These are phyloP conservation scores for Pararge aegeria DNA, from an alignment of 1,140 invertebrate species.

Conservation along the genomic window DNA sequence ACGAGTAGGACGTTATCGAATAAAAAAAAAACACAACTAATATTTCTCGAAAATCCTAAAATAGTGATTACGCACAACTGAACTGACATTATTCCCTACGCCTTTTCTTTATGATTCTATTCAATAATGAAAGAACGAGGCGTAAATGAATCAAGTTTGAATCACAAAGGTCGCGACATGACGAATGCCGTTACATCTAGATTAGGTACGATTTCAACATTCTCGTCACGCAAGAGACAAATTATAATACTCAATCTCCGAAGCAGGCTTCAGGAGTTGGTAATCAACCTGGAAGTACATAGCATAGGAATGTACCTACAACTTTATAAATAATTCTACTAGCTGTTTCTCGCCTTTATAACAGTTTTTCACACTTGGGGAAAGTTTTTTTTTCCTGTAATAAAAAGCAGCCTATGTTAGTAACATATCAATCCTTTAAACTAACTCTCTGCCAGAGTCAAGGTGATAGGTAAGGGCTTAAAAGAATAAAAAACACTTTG, in stretches of 20 bases:
- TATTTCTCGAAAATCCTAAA: background rate
- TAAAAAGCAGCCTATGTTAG: no score
- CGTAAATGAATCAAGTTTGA: background rate
- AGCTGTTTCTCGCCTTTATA: no score
- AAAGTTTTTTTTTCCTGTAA: no score
- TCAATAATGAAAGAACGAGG: background rate
- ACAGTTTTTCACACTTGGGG: no score
- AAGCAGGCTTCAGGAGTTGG: background rate
- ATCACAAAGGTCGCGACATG: background rate
- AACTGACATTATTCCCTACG: background rate
- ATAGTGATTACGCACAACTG: background rate
- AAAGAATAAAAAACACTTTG: no score
- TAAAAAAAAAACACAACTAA: no score
- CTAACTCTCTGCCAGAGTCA: no score
- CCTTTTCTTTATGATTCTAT: background rate
- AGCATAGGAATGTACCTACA: background rate
- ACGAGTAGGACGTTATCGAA: no score
- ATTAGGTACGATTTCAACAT: background rate
- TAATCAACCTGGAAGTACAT: background rate
- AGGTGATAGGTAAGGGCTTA: no score
- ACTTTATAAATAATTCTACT: no score
- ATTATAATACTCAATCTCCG: background rate
- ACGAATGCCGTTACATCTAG: background rate
- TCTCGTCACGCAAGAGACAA: background rate
- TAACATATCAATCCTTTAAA: no score